Base-by-base conservation (phyloP, 1,140 invertebrate species). In the Lethrus apterus region DNA sequence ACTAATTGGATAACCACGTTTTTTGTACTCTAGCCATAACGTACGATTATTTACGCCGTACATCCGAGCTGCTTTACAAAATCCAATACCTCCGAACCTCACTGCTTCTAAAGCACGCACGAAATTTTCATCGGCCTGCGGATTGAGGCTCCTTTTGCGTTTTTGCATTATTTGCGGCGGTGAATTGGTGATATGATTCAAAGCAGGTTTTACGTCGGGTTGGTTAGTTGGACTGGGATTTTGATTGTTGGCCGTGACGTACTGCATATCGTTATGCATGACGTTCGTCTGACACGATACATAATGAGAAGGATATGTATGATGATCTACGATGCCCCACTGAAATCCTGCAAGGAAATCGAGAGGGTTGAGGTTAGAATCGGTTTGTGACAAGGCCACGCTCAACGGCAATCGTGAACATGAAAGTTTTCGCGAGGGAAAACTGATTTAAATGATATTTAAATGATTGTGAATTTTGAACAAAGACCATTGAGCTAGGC, bases 31-130 rank as follows among this genome's bases (percentile, higher is more conserved):
- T 10, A 88, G 69, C 86, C 86, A 89, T 1, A 89, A 64, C 0
- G 86, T 88, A 23, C 85, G 72, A 65, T 87, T 88, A 66, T 88
- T 89, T 1, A 88, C 84, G 10, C 84, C 84, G 62, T 82, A 88
- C 65, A 86, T 76, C 26, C 83, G 71, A 0, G 84, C 86, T 4
- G 85, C 85, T 55, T 87, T 87, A 64, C 85, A 88, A 65, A 89
- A 88, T 1, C 86, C 86, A 48, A 89, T 86, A 13, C 83, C 82
- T n/a, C 85, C 85, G 48, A 79, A 79, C 11, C 84, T 73, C 0
- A 88, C 85, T 1, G 85, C 85, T 57, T 88, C 84, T 13, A 89
- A 65, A 0, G 86, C 86, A 5, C 77, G 68, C 40, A 84, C 78
- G 60, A 88, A 86, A 62, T 85, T 86, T 58, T 86, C 83, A 52